Base-by-base conservation (phyloP, 2,888 invertebrate species). In the Phania funesta region DNA sequence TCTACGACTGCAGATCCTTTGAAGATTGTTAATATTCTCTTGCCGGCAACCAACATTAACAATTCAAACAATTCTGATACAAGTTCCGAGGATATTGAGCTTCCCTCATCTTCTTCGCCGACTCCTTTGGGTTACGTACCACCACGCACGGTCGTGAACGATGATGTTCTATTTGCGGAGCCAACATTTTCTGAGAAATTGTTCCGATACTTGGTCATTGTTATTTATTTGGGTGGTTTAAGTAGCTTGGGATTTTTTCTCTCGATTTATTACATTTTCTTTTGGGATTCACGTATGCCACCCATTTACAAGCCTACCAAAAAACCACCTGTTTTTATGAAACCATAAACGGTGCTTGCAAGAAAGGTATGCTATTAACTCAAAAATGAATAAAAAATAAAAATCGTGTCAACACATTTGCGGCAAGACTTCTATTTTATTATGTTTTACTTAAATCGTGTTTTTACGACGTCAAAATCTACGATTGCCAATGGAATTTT, bases 241-340 rank as follows among this genome's bases (percentile, higher is more conserved):
- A 89, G 90, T 79, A 88, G 90, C 58, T 64, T 91, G 32, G 90
- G 90, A 16, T 88, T 91, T 80, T 84, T 89, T 24, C 86, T 91
- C 2, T 91, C 90, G 38, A 86, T 91, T 76, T 91, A 91, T 76
- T 89, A 90, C 77, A 84, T 91, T 44, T 90, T 90, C 83, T 89
- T 90, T 83, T 91, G 90, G 90, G 91, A 91, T 75, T 91, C 90
- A 0, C 86, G 87, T 41, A 91, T 90, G 90, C 90, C 90, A 35
- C 90, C 90, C n/a, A 87, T 90, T 38, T 90, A 87, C 76, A 90
- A 90, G 83, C 86, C 89, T 1, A 79, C 83, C 16, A 85, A 90
- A 86, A 89, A 90, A 62, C 71, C 86, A 41, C 73, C 78, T 32
- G 58, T 70, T 13, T 78, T 82, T 65, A 41, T 74, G 35, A 82